Base-by-base conservation (phyloP, 2,113 vertebrate species). In the Zapornia atra region DNA sequence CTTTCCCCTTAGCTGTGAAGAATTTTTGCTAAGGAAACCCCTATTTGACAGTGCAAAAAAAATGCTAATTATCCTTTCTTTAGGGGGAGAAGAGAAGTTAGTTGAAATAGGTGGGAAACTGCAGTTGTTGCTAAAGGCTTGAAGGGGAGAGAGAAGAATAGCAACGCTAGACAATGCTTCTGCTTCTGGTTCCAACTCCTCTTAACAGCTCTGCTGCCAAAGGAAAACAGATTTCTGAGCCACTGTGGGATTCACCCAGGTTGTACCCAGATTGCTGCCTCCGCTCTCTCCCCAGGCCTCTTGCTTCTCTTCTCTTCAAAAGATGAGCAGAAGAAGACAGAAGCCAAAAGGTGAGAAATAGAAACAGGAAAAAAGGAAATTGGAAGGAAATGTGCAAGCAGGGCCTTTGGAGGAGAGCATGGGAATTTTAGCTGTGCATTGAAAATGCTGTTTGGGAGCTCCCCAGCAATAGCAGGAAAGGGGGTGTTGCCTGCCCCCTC, bases 81-180 rank as follows among this genome's bases (percentile, higher is more conserved):
- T 56, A 95, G 85, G 84, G 82, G 90, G 54, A 94, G 90, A 96
- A 93, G 82, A 94, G 82, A 69, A 96, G 75, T 97, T 96, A 96
- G 75, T 72, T 90, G 85, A 96, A 97, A 93, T 96, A 91, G 94
- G 96, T 96, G 94, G 95, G 89, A 96, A 96, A 96, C 75, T 94
- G 92, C 66, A 83, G 87, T 95, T 82, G 71, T 82, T 95, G 70
- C 91, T 93, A 80, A 91, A 93, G 87, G 65, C 87, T 95, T 93
- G 79, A 82, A 90, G 85, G 61, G 50, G 57, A 85, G 54, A 59
- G 92, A 77, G 78, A 92, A 95, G 91, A 97, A 96, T 77, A 97
- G 75, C 46, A 95, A 46, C 1, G 4, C 50, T 65, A 94, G 87
- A 87, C 78, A 95, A 73, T 94, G 85, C 79, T 95, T 77, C 78